Evolutionary conservation across 1,140 invertebrate genomes (phyloP), one percentile per base, ranked within the genome.

Genomic region (Bombus polaris): DNA sequence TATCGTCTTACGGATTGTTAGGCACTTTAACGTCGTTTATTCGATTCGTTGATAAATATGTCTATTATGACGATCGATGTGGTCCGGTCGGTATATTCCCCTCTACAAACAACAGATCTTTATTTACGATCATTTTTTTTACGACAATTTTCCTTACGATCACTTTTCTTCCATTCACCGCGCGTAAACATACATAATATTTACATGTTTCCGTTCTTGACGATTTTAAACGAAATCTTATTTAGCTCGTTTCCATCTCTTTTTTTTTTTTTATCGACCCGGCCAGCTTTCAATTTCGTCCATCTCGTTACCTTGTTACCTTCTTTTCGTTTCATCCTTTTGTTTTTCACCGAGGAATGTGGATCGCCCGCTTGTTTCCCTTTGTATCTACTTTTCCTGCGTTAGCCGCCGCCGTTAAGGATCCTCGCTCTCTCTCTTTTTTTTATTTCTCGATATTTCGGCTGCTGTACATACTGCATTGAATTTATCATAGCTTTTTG

Each of bases 401-500:
- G 3, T 22, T 59, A 2, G 1, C 22, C 28, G 28, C 28, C 28
- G 47, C 15, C 18, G 47, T 53, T 57, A 25, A 72, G 28, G 2
- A 28, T 62, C 39, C 12, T 28, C 15, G 5, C n/a, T 35, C 32
- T 18, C 15, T 18, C 25, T 4, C n/a, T 5, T 9, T 0, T 13
- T 81, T 81, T 59, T 59, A 81, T 73, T 44, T 62, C 37, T 73
- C 47, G 18, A 44, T 72, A 72, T 28, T 47, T 70, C 35, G 18
- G 68, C 1, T 59, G 70, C n/a, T 35, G 35, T 25, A 32, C 32
- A 22, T n/a, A 62, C 62, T 13, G 22, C 53, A 71, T 72, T 72
- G 68, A 71, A 71, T 59, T 39, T 57, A 47, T 68, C 35, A 37
- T 71, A n/a, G 4, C 3, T 0, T 53, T 22, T 53, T 53, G 18